A percentile compares a stretch with the other conserved stretches of the same genome.
Conservation (phyloP, 2,888 invertebrate genomes). For the Ormyrus labotus region DNA sequence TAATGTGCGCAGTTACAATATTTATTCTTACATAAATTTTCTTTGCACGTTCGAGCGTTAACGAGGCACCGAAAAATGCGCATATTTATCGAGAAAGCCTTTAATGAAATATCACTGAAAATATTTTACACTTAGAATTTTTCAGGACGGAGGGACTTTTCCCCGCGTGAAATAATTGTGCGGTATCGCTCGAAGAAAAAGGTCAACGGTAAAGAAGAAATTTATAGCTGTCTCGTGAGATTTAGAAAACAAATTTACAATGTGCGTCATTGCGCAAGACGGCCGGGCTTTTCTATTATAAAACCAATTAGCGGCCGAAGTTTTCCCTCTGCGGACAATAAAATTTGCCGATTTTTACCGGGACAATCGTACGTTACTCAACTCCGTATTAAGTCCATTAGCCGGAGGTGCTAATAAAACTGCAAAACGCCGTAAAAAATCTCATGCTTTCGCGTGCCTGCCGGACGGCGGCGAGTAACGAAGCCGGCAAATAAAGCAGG, state of each 20-base stretch:
- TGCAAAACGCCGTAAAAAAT: constrained; percentile 4
- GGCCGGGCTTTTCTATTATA: neutral
- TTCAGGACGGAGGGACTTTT: no score
- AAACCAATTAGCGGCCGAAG: neutral
- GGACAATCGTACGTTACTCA: constrained; percentile 3
- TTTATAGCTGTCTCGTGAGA: no score
- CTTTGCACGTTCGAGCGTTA: no score
- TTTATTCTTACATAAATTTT: no score
- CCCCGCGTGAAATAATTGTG: no score
- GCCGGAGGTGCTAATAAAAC: constrained; percentile 30
- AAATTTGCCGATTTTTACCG: neutral
- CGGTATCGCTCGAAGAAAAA: no score
- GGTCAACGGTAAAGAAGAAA: no score
- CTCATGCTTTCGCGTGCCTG: neutral
- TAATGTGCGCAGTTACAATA: no score
- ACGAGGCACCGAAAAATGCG: neutral
- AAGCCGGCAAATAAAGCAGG: constrained; percentile 10
- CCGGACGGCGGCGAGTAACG: neutral
- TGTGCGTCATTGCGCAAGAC: no score
- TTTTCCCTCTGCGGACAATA: neutral
- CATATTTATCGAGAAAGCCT: neutral
- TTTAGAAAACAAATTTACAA: no score
- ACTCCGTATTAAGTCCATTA: constrained; percentile 3
- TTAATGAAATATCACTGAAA: no score
- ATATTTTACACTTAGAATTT: no score